These are phyloP conservation scores for Drosophila mimica DNA, from an alignment of 2,888 invertebrate genomes.

Conservation along the genomic window DNA sequence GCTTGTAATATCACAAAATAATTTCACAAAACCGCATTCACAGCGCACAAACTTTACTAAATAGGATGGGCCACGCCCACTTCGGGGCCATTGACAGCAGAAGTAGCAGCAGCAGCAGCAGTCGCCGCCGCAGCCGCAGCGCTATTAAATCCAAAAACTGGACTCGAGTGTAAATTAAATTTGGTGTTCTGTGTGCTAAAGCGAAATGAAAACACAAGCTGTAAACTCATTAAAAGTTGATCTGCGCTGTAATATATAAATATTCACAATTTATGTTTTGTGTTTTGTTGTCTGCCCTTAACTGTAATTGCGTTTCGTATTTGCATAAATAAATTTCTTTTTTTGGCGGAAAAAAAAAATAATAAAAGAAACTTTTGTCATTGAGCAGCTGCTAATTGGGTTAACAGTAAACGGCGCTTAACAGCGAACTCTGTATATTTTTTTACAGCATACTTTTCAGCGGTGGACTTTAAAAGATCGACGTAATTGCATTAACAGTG, in stretches of 20 bases:
- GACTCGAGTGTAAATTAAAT: conserved; percentile 69
- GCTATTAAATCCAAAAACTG: conserved; percentile 57
- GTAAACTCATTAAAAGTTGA: conserved; percentile 72
- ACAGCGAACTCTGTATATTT: conserved; percentile 2
- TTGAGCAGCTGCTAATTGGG: conserved; percentile 28
- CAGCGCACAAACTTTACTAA: conserved; percentile 52
- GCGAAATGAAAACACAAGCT: conserved; percentile 35
- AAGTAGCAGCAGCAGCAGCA: conserved; percentile 6
- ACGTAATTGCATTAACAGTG: neutral
- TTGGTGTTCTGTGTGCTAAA: conserved; percentile 40
- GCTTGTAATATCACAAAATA: conserved; percentile 78
- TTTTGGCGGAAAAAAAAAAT: neutral
- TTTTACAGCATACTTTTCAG: conserved; percentile 40
- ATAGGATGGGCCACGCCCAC: conserved; percentile 5
- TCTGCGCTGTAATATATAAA: conserved; percentile 48
- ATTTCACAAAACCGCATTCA: conserved; percentile 71
- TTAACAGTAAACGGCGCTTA: conserved; percentile 8
- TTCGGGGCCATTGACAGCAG: conserved; percentile 59
- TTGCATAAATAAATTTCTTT: conserved; percentile 48
- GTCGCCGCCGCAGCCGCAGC: neutral
- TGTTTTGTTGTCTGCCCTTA: conserved; percentile 17
- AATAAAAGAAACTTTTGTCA: conserved; percentile 15
- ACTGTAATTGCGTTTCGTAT: conserved; percentile 50
- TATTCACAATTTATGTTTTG: conserved; percentile 65
- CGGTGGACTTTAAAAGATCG: conserved; percentile 10